Percentiles rank a stretch among this genome's conserved stretches.
Evolutionary conservation across 2,888 invertebrate species (phyloP).

Genomic region (Drepanosiphum platanoidis): DNA sequence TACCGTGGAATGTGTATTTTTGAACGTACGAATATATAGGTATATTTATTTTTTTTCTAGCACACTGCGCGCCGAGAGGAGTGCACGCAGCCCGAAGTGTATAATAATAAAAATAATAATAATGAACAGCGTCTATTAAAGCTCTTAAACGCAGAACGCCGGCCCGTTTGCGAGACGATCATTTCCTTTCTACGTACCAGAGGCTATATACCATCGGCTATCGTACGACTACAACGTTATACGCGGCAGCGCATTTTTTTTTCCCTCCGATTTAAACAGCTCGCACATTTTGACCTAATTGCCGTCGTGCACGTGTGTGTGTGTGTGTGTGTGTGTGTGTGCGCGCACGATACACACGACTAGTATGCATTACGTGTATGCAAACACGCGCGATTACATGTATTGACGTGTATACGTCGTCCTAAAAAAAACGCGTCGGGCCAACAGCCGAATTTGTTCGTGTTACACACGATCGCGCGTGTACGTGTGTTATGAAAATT

Average conservation of each 20-base stretch:
- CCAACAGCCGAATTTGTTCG: not conserved
- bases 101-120: not conserved
- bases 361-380: too few species aligned
- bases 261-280: not conserved
- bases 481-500: too few species aligned
- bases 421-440: not conserved
- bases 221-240: too few species aligned
- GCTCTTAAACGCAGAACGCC: not conserved
- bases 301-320: not conserved
- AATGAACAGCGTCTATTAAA: not conserved
- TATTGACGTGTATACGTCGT: not conserved
- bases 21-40: too few species aligned
- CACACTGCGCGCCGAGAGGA: constrained; percentile 5
- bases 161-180: not conserved
- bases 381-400: not conserved
- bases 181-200: not conserved
- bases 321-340: not conserved
- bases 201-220: too few species aligned
- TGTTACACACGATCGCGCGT: not conserved
- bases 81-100: not conserved
- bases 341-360: too few species aligned
- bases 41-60: constrained; percentile 37
- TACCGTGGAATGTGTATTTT: constrained; percentile 28
- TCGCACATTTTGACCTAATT: not conserved
- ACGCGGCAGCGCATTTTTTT: not conserved